Base-by-base conservation (phyloP, 2,113 vertebrate genomes). In the Vanacampus margaritifer region DNA sequence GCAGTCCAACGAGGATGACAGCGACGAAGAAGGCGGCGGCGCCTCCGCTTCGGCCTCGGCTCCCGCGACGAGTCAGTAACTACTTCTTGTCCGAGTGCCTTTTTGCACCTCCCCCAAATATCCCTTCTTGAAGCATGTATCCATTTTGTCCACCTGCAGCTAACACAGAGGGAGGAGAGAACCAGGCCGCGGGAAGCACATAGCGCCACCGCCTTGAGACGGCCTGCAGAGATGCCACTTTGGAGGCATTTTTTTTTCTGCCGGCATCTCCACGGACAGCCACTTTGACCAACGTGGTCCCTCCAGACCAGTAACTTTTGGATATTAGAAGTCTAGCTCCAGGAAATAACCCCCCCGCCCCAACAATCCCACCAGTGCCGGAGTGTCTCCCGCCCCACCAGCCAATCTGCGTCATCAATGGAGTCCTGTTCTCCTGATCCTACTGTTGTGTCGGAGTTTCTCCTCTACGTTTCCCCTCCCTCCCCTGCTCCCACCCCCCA, bases 1-100 rank as follows among this genome's bases (percentile, higher is more conserved):
- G 0, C 95, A 95, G 36, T 95, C 95, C 39, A 94, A 95, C 0
- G 95, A 98, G 85, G 95, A 96, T 8, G 96, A 98, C 81, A 97
- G 96, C 19, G 95, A 97, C 0, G 96, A 95, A n/a, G 94, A 97
- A 39, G 88, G 94, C 65, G 89, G 90, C 65, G 89, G 90, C 62
- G 84, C 79, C 68, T 84, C 87, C 3, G 91, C 94, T 81, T 93
- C 71, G 10, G 91, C 94, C 76, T 84, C 80, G 61, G 84, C 19
- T 91, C 90, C 82, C 87, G 91, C 59, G 88, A 92, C 94, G 83
- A 92, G 89, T 91, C 23, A 80, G 87, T 85, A 26, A 23, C 51
- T 50, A 26, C 14, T 1, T 10, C 21, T 43, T 43, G 23, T 36
- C 17, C 4, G 23, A 8, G 19, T n/a, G 4, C 37, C 14, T 14